phyloP scores from a whole-genome alignment of 2,888 invertebrate species.

The Sinhomidia bicolor region DNA sequence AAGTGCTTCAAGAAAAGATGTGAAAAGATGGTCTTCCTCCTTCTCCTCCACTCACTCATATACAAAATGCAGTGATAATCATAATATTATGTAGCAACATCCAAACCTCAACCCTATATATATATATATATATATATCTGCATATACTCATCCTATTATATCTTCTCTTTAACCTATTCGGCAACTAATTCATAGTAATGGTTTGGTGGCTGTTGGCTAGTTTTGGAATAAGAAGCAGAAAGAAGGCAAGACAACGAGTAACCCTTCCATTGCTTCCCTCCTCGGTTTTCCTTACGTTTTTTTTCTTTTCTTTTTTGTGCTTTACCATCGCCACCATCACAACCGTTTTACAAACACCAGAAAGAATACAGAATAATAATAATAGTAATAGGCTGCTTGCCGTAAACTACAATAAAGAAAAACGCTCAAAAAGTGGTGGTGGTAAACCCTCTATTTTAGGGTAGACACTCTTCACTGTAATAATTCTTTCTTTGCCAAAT shows the following conservation, averaged over 20 bases:
- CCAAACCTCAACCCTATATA: not conserved
- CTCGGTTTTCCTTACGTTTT: not conserved
- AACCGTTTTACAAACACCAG: slow-evolving; percentile 21
- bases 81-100: not conserved
- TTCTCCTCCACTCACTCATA: not conserved
- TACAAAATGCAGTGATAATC: not conserved
- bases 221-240: slow-evolving; percentile 3
- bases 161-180: no score
- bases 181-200: no score
- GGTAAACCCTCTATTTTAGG: slow-evolving; percentile 6
- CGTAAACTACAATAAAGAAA: slow-evolving; percentile 12
- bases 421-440: slow-evolving; percentile 3
- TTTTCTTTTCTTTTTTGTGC: slow-evolving; percentile 6
- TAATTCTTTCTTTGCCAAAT: slow-evolving; percentile 36
- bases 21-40: slow-evolving; percentile 39
- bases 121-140: no score
- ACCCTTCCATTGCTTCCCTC: slow-evolving; percentile 30
- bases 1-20: slow-evolving; percentile 52
- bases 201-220: slow-evolving; percentile 17
- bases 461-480: not conserved
- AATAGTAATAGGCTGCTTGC: no score
- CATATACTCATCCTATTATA: no score
- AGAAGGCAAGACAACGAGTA: no score
- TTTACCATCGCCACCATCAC: not conserved
- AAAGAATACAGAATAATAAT: slow-evolving; percentile 38